Conservation (phyloP, 2,113 vertebrate species). For the Condylura cristata region DNA sequence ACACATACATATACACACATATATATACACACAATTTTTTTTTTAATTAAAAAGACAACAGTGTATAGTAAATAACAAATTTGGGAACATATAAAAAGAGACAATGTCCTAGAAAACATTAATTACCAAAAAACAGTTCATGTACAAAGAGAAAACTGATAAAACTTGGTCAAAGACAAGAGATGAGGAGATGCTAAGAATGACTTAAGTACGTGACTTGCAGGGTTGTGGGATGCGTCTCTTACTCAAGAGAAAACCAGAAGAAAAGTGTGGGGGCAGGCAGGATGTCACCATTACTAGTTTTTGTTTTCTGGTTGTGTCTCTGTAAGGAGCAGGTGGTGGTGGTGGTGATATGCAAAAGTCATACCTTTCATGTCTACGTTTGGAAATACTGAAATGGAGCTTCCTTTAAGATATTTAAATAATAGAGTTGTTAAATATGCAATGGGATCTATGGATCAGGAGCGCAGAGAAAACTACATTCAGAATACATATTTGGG, state of each 20-base stretch:
- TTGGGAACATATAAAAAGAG: conserved; percentile 16
- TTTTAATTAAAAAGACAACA: neutral
- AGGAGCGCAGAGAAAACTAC: neutral
- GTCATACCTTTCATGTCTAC: neutral
- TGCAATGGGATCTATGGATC: neutral
- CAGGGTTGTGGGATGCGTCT: neutral
- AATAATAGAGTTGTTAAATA: neutral
- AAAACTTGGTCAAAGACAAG: neutral
- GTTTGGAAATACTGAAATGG: neutral
- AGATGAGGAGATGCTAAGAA: neutral
- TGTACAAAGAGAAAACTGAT: neutral
- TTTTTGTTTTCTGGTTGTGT: neutral
- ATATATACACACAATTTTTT: neutral
- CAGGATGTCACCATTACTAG: accelerated
- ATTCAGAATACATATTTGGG: neutral
- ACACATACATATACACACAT: too few relatives aligned
- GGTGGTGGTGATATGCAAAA: neutral
- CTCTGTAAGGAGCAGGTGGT: neutral
- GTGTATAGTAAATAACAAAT: neutral
- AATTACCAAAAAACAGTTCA: neutral
- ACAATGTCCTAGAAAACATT: conserved; percentile 44
- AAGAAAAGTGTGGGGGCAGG: neutral
- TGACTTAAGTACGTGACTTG: neutral
- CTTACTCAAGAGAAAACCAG: neutral
- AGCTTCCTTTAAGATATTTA: neutral